These are phyloP conservation scores for Apteryx owenii DNA, from an alignment of 2,113 vertebrate species.

Conservation along the genomic window DNA sequence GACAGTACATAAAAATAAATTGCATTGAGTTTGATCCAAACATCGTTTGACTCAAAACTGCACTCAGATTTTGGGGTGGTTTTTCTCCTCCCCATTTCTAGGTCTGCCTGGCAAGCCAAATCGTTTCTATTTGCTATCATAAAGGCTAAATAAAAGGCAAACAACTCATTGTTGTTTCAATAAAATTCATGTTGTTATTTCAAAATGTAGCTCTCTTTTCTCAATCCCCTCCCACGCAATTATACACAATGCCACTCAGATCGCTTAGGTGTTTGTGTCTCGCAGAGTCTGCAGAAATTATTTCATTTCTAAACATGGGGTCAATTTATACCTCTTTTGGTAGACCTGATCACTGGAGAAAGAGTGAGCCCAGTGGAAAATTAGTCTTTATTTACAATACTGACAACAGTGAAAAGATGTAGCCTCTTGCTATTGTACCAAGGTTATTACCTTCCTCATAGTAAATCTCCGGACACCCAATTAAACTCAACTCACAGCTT, in stretches of 20 bases:
- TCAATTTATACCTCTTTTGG: not conserved
- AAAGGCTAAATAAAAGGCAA: constrained; percentile 58
- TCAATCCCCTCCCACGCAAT: not conserved
- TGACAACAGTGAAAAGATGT: constrained; percentile 37
- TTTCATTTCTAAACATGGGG: constrained; percentile 4
- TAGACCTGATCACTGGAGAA: constrained; percentile 13
- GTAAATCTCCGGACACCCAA: constrained; percentile 73
- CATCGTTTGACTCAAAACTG: constrained; percentile 63
- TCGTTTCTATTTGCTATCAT: constrained; percentile 35
- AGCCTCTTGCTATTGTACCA: not conserved
- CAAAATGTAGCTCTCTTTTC: constrained; percentile 15
- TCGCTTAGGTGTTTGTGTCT: not conserved
- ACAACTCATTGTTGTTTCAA: constrained; percentile 18
- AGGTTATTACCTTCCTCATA: constrained; percentile 55
- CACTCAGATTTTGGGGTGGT: not conserved
- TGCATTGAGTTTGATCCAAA: constrained; percentile 58
- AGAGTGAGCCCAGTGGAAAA: not conserved
- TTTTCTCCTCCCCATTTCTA: not conserved
- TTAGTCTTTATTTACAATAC: constrained; percentile 61
- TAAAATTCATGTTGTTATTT: constrained; percentile 58
- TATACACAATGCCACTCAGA: not conserved
- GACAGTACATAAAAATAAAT: constrained; percentile 59
- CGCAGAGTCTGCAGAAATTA: constrained; percentile 14
- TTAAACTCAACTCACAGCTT: constrained; percentile 71
- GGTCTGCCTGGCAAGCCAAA: constrained; percentile 24